These are phyloP conservation scores for Galendromus occidentalis DNA, from an alignment of 1,140 invertebrate genomes.

Conservation along the genomic window DNA sequence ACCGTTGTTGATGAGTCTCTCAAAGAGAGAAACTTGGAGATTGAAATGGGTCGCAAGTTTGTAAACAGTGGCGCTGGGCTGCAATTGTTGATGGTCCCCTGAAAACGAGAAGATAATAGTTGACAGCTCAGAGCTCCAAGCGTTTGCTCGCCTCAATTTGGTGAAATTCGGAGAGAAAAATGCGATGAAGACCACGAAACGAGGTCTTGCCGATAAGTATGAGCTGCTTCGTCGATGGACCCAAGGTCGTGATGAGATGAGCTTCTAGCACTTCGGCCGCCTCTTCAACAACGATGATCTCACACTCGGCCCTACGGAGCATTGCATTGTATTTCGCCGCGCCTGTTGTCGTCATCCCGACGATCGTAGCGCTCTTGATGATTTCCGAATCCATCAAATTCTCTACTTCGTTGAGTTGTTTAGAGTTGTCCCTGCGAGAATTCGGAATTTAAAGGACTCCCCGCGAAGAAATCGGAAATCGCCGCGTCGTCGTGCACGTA, in stretches of 20 bases:
- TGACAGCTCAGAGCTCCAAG: background rate
- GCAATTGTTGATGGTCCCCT: constrained; percentile 39
- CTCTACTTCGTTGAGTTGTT: background rate
- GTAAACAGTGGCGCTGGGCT: constrained; percentile 41
- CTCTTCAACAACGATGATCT: constrained; percentile 55
- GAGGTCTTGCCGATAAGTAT: constrained; percentile 44
- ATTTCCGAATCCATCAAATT: constrained; percentile 13
- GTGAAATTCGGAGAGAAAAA: background rate
- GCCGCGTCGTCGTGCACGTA: too few relatives aligned
- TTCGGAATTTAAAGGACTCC: too few relatives aligned
- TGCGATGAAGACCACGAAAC: background rate
- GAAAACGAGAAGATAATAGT: constrained; percentile 19
- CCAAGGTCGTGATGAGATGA: constrained; percentile 48
- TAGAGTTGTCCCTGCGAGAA: background rate
- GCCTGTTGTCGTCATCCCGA: constrained; percentile 56
- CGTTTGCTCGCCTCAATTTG: background rate
- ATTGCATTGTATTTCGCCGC: constrained; percentile 43
- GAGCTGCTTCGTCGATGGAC: constrained; percentile 46
- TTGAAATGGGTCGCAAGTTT: constrained; percentile 36
- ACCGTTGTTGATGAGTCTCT: constrained; percentile 42
- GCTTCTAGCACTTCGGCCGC: constrained; percentile 61
- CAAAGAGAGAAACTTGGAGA: constrained; percentile 49
- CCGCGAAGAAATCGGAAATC: too few relatives aligned
- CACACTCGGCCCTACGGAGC: constrained; percentile 37
- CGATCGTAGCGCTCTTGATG: constrained; percentile 25